These are phyloP conservation scores for Falco naumanni DNA, from an alignment of 2,797 vertebrate genomes.

Conservation along the genomic window DNA sequence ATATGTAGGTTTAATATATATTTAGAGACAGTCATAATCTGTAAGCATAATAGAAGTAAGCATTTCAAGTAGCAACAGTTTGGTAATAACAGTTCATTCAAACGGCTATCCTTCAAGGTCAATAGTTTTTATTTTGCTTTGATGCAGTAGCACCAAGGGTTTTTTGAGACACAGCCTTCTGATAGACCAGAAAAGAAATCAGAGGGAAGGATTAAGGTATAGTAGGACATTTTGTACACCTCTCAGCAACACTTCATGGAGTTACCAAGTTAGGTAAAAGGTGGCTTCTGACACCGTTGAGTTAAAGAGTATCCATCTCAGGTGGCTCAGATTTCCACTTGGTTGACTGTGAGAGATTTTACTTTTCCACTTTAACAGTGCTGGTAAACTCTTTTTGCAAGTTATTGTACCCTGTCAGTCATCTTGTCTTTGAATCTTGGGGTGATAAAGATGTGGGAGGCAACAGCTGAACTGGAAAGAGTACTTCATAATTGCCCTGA, in stretches of 20 bases:
- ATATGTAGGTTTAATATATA: not conserved
- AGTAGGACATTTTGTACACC: not conserved
- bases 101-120: not conserved
- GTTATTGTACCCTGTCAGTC: constrained; percentile 39
- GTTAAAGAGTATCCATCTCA: not conserved
- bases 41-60: not conserved
- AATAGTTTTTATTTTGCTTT: not conserved
- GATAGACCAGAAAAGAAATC: not conserved
- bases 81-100: not conserved
- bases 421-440: constrained; percentile 41
- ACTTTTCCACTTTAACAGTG: not conserved
- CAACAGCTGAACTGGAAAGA: constrained; percentile 64
- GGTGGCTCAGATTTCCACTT: constrained; percentile 3
- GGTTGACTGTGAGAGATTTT: not conserved
- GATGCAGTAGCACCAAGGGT: not conserved
- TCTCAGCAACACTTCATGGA: not conserved
- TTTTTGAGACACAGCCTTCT: not conserved
- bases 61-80: not conserved
- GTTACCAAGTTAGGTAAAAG: not conserved
- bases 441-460: constrained; percentile 62
- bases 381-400: not conserved
- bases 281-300: not conserved
- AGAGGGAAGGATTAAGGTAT: not conserved
- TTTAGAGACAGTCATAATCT: not conserved
- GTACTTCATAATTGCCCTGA: constrained; percentile 64